phyloP scores from a whole-genome alignment of 2,888 invertebrate genomes.

The Aporophyla nigra region DNA sequence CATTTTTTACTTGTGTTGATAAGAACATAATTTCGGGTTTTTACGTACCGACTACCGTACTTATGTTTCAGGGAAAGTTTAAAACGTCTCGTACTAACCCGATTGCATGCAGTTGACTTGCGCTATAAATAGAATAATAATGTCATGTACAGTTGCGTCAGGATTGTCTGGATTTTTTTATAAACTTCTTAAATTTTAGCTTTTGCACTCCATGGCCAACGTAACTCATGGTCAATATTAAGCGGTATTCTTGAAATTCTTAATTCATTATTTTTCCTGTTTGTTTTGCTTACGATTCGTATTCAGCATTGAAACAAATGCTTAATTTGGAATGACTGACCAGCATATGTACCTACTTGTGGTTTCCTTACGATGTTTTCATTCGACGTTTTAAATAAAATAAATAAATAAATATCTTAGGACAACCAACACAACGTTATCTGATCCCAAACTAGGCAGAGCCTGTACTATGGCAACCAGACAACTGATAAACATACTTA shows the following conservation, averaged over 20 bases:
- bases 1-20: neutral
- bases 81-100: neutral
- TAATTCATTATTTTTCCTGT: slow-evolving; percentile 10
- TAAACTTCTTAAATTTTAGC: neutral
- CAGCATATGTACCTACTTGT: no score
- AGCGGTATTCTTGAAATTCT: neutral
- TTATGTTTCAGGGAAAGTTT: neutral
- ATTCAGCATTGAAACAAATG: neutral
- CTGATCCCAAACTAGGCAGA: no score
- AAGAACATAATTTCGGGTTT: no score
- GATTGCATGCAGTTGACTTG: neutral
- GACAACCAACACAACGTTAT: no score
- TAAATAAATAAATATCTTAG: no score
- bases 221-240: neutral
- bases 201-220: neutral
- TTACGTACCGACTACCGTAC: no score
- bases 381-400: no score
- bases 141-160: neutral
- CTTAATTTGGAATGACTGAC: neutral
- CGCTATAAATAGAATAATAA: neutral
- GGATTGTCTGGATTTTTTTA: neutral
- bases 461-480: no score
- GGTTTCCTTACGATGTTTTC: no score
- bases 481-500: no score
- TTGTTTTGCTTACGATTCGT: slow-evolving; percentile 13